Evolutionary conservation across 1,140 invertebrate species (phyloP), one percentile per base, ranked within the genome.

Genomic region (Calosoma granatense): DNA sequence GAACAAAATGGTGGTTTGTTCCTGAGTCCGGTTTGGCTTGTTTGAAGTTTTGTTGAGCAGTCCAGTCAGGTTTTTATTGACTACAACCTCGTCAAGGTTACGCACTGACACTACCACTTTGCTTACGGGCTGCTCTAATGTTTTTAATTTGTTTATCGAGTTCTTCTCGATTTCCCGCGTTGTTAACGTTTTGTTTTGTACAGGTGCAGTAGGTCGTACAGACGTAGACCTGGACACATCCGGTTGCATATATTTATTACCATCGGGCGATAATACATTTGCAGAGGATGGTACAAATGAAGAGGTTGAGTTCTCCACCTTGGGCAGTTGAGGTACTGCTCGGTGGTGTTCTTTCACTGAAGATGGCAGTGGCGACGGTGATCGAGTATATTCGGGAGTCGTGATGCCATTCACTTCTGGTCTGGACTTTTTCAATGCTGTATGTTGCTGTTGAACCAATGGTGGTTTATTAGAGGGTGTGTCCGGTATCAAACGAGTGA

Each of bases 1-100:
- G 72, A 92, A 92, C 51, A 92, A 87, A 73, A 91, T 85, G 9
- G 86, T 84, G 62, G 64, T 70, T 36, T 88, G 70, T 78, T 75
- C 65, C 67, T 64, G 61, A 58, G 65, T 60, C 3, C 61, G 66
- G 55, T 60, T 59, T 53, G 64, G 65, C 59, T 61, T 60, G 59
- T 58, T 67, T 53, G 56, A 47, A 55, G 43, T 62, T 57, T 39
- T 58, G 58, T 58, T 53, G 63, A 65, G 20, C 60, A 61, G 14
- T 61, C 57, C 60, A 68, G 68, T 51, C 57, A 65, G 66, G 68
- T 52, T 62, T 1, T 65, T 62, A 57, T 72, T 74, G 43, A 72
- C 73, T 53, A 65, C 65, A 9, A 47, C 41, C 11, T 76, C 74
- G 3, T 73, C 74, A 2, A 71, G 70, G 60, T 64, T 71, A 61